Evolutionary conservation across 2,113 vertebrate species (phyloP), one percentile per base, ranked within the genome.

Genomic region (Corydoras sp.): DNA sequence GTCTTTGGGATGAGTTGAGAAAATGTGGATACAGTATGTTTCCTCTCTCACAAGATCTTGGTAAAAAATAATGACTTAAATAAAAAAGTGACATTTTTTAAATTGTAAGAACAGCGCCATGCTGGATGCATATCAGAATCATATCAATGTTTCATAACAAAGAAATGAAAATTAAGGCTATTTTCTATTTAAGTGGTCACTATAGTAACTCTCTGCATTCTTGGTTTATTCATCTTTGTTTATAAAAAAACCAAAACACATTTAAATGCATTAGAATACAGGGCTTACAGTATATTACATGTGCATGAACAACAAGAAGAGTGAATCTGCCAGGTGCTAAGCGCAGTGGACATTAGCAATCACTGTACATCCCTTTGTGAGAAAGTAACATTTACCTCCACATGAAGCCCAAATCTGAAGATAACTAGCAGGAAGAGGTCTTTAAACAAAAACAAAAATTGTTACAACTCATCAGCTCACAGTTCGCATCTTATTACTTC

Each of bases 301-400:
- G 10, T 53, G 10, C 10, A 53, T 12, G 10, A 10, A 53, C 10
- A 53, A 53, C 51, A 14, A 72, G 53, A 59, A 43, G 4, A 53
- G 72, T 68, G 65, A 71, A 71, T 65, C 35, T 62, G 65, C 58
- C 29, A 56, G 5, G 69, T 75, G 77, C 49, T 72, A 65, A 60
- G 61, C 66, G 75, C 69, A 63, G 43, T 63, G 72, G 69, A 62
- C 58, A 61, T 62, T 15, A 71, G 70, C 62, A 78, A 62, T 72
- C 59, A 72, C 64, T 60, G 55, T 61, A 18, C 72, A 72, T 71
- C 73, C 59, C 14, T 60, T 49, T 58, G 76, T 60, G 65, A 77
- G 63, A 62, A 69, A 80, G 59, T 49, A 72, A 77, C 75, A 77
- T 77, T 79, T 80, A 80, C 79, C 79, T 80, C 76, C 60, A 72